Evolutionary conservation across 2,113 vertebrate genomes (phyloP), one percentile per base, ranked within the genome.

Genomic region (Apodemus sylvaticus): DNA sequence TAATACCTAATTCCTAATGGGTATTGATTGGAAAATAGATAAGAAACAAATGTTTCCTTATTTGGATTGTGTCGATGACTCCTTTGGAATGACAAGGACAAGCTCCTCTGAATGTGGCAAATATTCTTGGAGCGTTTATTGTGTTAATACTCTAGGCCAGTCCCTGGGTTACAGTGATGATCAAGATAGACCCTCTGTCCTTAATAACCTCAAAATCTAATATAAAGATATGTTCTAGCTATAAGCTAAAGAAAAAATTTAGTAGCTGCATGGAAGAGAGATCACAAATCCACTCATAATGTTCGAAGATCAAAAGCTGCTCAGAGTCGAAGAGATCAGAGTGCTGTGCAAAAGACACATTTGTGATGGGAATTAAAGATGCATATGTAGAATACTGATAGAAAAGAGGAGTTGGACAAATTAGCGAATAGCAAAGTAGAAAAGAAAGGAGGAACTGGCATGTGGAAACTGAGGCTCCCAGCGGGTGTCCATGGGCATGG

Each of bases 201-300:
- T 90, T 93, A 87, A 71, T 58, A 74, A 87, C 71, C 42, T 78
- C 12, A 71, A 82, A 96, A 86, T 73, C 9, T 7, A 82, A 26
- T 77, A 60, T 74, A 92, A 95, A 88, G 7, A 58, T 82, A 19
- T 51, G 12, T 4, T 77, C 26, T 53, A 77, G n/a, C 9, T 71
- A 26, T 66, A 70, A 90, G 90, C 76, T 86, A 83, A 81, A 95
- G 60, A 45, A 89, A 81, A 78, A 86, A 71, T 11, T 12, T 48
- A 4, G 22, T 85, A 91, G 87, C 77, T 94, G 39, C 31, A 36
- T 71, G 78, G 53, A 89, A 71, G 29, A 95, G 53, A 96, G 55
- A 93, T 93, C 91, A 93, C 12, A 96, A 53, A 81, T 74, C 42
- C 66, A 94, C 51, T 74, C n/a, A 68, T 39, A 81, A 92, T 90